A percentile compares a stretch with the other conserved stretches of the same genome.
Conservation (phyloP, 2,797 vertebrate species). For the Synanceia verrucosa region DNA sequence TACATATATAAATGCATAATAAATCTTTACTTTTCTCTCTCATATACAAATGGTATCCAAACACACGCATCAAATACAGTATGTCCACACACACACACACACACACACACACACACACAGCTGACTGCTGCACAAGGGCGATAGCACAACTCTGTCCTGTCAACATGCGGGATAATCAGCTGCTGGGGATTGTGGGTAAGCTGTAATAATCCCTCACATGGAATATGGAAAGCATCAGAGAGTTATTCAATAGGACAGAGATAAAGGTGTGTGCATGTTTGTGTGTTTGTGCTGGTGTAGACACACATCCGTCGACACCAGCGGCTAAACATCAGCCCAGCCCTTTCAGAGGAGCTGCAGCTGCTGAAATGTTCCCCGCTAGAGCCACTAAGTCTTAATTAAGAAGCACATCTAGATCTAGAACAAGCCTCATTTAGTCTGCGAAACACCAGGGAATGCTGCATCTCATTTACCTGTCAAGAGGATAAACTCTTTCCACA, state of each 20-base stretch:
- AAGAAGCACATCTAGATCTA: conserved; percentile 49
- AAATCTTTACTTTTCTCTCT: conserved; percentile 51
- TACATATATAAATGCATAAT: conserved; percentile 38
- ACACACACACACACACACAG: conserved; percentile 44
- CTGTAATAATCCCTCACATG: conserved; percentile 91
- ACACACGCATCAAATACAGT: conserved; percentile 43
- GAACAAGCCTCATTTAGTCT: conserved; percentile 57
- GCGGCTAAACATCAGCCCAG: conserved; percentile 14
- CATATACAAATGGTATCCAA: conserved; percentile 28
- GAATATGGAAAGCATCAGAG: conserved; percentile 93
- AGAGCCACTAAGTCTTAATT: conserved; percentile 58
- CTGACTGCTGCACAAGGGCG: conserved; percentile 75
- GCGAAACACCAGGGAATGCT: conserved; percentile 32
- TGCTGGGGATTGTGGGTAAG: conserved; percentile 88
- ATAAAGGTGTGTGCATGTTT: conserved; percentile 70
- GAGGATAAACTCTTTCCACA: conserved; percentile 8
- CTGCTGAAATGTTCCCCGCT: conserved; percentile 37
- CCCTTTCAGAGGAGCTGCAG: conserved; percentile 34
- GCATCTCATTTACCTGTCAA: conserved; percentile 31
- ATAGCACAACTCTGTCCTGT: conserved; percentile 90
- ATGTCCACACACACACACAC: conserved; percentile 28
- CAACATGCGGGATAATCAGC: conserved; percentile 91
- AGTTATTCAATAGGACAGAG: conserved; percentile 89
- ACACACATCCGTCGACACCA: not conserved
- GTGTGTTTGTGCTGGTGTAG: conserved; percentile 28